Percentiles rank a stretch among this genome's conserved stretches.
Evolutionary conservation across 2,888 invertebrate genomes (phyloP).

Genomic region (Napeogenes inachia): DNA sequence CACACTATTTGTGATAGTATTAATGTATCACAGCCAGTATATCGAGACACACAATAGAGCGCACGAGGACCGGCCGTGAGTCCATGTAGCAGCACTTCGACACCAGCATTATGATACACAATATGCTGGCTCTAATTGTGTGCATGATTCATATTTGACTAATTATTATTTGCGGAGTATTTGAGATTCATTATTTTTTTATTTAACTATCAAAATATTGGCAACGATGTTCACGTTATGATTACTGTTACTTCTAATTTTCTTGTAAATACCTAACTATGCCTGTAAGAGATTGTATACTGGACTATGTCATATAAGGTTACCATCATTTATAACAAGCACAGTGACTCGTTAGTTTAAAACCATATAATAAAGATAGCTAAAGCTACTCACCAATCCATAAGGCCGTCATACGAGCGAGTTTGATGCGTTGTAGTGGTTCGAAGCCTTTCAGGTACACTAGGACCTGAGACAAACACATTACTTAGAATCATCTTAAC

Average conservation of each 20-base stretch:
- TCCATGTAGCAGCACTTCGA: conserved; percentile 59
- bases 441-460: conserved; percentile 97
- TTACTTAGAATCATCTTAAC: neutral
- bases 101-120: conserved; percentile 46
- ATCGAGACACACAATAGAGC: conserved; percentile 21
- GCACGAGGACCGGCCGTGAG: conserved; percentile 26
- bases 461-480: conserved; percentile 80
- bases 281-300: neutral
- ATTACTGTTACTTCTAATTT: no score
- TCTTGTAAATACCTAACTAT: no score
- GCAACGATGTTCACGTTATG: no score
- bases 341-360: no score
- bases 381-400: conserved; percentile 83
- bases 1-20: neutral
- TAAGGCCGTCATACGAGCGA: conserved; percentile 95
- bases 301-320: no score
- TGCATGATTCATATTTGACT: conserved; percentile 36
- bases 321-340: no score
- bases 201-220: no score
- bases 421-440: conserved; percentile 90
- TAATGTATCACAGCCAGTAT: conserved; percentile 37
- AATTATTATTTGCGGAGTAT: neutral
- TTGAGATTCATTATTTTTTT: no score
- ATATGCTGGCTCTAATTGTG: conserved; percentile 61
- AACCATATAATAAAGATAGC: neutral